Conservation (phyloP, 2,888 invertebrate species). For the Aphrophora alni region DNA sequence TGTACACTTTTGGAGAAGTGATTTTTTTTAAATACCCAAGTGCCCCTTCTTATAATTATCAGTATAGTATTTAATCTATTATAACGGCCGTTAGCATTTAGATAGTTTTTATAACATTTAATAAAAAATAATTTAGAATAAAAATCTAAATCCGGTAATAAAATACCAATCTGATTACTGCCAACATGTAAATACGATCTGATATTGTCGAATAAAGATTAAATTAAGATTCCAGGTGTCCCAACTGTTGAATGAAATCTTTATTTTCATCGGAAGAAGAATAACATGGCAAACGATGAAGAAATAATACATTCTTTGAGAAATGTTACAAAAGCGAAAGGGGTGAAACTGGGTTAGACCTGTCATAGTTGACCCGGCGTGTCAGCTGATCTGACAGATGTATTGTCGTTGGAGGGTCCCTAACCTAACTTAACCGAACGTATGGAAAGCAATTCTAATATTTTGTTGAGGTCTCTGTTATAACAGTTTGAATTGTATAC, state of each 20-base stretch:
- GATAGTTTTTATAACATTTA: no score
- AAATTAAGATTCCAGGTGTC: background rate
- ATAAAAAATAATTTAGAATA: no score
- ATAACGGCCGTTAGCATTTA: no score
- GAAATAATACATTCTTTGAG: background rate
- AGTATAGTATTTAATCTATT: no score
- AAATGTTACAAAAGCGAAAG: background rate
- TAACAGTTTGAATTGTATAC: no score
- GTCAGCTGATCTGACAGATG: background rate
- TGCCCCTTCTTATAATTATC: no score
- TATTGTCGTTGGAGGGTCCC: background rate
- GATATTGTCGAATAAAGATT: background rate
- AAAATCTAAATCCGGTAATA: no score
- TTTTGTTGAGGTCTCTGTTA: no score
- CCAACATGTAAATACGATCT: background rate
- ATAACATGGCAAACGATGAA: background rate
- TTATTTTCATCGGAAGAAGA: conserved; percentile 1
- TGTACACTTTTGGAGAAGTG: no score
- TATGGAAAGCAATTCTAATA: no score
- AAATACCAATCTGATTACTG: no score
- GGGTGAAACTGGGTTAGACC: background rate
- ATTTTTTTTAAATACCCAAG: no score
- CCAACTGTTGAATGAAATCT: background rate
- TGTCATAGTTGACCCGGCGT: background rate
- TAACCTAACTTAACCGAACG: background rate